Percentiles rank a stretch among this genome's conserved stretches.
These are phyloP conservation scores for Garra rufa DNA, from an alignment of 2,113 vertebrate genomes.

Conservation along the genomic window DNA sequence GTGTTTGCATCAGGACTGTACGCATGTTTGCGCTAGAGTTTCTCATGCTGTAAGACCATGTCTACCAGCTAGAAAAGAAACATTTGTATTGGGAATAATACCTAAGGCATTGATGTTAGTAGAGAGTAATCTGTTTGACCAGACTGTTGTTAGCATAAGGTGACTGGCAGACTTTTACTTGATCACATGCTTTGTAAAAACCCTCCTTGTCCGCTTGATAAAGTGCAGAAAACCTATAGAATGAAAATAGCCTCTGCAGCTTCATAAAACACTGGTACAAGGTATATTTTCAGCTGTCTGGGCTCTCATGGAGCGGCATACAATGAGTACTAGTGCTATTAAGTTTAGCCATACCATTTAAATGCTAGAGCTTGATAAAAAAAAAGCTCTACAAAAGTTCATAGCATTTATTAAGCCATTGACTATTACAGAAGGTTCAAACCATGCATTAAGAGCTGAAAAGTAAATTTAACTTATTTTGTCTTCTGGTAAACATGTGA, in stretches of 20 bases:
- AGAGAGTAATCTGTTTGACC: conserved; percentile 58
- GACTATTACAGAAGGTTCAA: too few species aligned
- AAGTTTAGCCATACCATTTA: background rate
- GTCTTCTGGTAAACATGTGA: too few species aligned
- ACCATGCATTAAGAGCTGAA: too few species aligned
- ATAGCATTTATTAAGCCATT: background rate
- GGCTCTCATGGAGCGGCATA: background rate
- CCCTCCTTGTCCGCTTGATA: conserved; percentile 48
- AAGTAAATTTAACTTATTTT: too few species aligned
- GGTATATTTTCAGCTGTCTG: background rate
- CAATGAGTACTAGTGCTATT: background rate
- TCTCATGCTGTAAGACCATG: background rate
- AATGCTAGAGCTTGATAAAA: too few species aligned
- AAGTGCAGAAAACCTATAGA: background rate
- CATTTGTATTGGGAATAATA: conserved; percentile 19
- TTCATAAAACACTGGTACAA: conserved; percentile 20
- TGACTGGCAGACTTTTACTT: conserved; percentile 41
- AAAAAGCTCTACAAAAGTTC: background rate
- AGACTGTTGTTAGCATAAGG: conserved; percentile 40
- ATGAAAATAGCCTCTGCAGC: conserved; percentile 22
- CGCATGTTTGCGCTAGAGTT: background rate
- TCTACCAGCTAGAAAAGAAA: background rate
- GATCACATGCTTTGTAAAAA: conserved; percentile 11
- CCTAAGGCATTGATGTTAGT: conserved; percentile 27
- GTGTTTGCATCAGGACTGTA: conserved; percentile 8